phyloP scores from a whole-genome alignment of 2,888 invertebrate genomes.

The Xanthorhoe designata region DNA sequence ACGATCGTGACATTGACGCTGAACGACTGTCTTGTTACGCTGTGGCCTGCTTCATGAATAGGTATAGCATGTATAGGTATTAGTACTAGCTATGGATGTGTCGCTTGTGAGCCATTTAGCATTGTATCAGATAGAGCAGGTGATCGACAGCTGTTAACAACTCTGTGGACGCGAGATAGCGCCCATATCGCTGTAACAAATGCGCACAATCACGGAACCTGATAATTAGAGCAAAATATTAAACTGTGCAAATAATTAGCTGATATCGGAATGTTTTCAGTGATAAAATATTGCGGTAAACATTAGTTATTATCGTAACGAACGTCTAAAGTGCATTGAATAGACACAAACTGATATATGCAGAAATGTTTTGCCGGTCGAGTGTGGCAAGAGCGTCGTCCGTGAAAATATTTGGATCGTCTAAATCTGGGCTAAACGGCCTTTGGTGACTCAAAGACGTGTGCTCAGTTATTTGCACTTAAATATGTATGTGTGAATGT shows the following conservation, averaged over 20 bases:
- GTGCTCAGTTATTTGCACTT: constrained; percentile 53
- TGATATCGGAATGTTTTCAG: constrained; percentile 42
- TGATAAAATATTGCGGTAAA: constrained; percentile 38
- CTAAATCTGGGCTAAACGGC: constrained; percentile 77
- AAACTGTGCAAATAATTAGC: constrained; percentile 44
- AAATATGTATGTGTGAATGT: constrained; percentile 6
- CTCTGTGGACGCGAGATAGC: constrained; percentile 56
- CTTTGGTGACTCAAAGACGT: constrained; percentile 75
- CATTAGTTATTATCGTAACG: constrained; percentile 9
- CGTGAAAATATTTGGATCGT: constrained; percentile 80
- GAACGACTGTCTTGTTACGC: constrained; percentile 47
- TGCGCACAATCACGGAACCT: constrained; percentile 51
- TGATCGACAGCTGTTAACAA: constrained; percentile 59
- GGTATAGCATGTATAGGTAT: no score
- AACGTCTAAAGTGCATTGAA: not conserved
- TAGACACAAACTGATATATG: constrained; percentile 21
- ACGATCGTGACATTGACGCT: constrained; percentile 48
- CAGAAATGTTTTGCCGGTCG: constrained; percentile 51
- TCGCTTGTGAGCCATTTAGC: constrained; percentile 41
- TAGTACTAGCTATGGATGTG: constrained; percentile 27
- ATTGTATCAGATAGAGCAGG: constrained; percentile 44
- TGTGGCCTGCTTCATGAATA: constrained; percentile 45
- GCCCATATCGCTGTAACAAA: constrained; percentile 56
- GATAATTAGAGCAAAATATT: constrained; percentile 55
- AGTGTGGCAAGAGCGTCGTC: constrained; percentile 70